Evolutionary conservation across 2,113 vertebrate species (phyloP).

Genomic region (Phoxinus phoxinus): DNA sequence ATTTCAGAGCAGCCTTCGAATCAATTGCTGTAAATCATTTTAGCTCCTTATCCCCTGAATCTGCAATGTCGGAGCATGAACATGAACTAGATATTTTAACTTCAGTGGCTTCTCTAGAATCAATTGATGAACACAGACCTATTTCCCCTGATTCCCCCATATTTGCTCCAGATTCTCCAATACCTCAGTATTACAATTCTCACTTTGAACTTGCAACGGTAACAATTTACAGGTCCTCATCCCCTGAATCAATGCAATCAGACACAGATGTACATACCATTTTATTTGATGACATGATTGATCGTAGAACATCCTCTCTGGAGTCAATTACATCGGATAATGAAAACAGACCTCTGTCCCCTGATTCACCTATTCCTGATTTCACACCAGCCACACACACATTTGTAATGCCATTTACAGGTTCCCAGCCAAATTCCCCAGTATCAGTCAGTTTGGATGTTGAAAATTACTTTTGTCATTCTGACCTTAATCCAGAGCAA

Average conservation of each 20-base stretch:
- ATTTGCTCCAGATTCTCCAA: conserved; percentile 29
- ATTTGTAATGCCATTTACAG: background rate
- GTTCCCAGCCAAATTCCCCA: conserved; percentile 40
- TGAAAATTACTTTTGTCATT: conserved; percentile 30
- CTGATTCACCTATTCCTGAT: conserved; percentile 56
- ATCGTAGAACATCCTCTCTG: conserved; percentile 39
- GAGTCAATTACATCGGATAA: conserved; percentile 56
- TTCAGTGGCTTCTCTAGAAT: background rate
- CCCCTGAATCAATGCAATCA: conserved; percentile 57
- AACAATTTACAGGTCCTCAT: conserved; percentile 38
- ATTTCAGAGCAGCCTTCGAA: conserved; percentile 18
- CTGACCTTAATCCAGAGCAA: conserved; percentile 55
- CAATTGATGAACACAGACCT: background rate
- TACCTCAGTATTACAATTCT: background rate
- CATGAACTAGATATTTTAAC: background rate
- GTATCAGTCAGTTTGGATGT: conserved; percentile 29
- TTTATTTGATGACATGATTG: conserved; percentile 4
- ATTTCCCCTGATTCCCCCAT: no score
- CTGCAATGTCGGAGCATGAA: conserved; percentile 22
- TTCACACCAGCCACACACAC: conserved; percentile 22
- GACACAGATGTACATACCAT: conserved; percentile 49
- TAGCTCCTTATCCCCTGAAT: conserved; percentile 2
- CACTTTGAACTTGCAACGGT: background rate
- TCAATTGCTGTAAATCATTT: background rate
- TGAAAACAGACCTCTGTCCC: conserved; percentile 54